A percentile compares a stretch with the other conserved stretches of the same genome.
These are phyloP conservation scores for Stomorhina lunata DNA, from an alignment of 2,888 invertebrate genomes.

Conservation along the genomic window DNA sequence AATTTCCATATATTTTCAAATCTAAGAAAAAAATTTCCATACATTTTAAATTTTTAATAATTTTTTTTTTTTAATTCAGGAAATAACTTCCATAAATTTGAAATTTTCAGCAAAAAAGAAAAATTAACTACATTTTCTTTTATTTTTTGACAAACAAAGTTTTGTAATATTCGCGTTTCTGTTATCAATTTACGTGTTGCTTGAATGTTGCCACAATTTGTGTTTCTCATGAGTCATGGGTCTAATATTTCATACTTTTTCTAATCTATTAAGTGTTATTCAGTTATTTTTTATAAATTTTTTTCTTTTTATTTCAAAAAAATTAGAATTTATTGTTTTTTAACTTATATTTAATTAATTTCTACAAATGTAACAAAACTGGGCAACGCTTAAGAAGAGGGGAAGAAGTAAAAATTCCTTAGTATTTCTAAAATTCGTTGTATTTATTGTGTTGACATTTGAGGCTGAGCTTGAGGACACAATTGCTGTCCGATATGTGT, in stretches of 20 bases:
- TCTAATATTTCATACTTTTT: not conserved
- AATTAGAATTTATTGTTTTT: slow-evolving; percentile 32
- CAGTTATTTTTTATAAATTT: not conserved
- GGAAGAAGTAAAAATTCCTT: slow-evolving; percentile 23
- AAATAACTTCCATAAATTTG: too few species aligned
- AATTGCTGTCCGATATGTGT: slow-evolving; percentile 43
- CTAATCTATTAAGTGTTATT: not conserved
- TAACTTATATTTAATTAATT: slow-evolving; percentile 50
- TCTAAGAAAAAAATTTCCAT: too few species aligned
- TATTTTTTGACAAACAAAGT: too few species aligned
- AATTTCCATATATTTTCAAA: too few species aligned
- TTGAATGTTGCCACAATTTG: not conserved
- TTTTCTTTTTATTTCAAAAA: too few species aligned
- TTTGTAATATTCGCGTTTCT: not conserved
- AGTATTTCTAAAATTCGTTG: slow-evolving; percentile 32
- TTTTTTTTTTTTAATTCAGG: too few species aligned
- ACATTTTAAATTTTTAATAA: too few species aligned
- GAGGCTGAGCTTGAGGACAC: slow-evolving; percentile 60
- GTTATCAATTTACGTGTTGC: not conserved
- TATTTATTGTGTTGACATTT: slow-evolving; percentile 60
- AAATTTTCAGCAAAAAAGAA: too few species aligned
- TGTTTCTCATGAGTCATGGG: not conserved
- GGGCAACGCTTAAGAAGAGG: not conserved
- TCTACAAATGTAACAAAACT: slow-evolving; percentile 1
- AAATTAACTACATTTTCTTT: too few species aligned